A percentile compares a stretch with the other conserved stretches of the same genome.
Evolutionary conservation across 2,797 vertebrate species (phyloP).

Genomic region (Cynopterus sphinx): DNA sequence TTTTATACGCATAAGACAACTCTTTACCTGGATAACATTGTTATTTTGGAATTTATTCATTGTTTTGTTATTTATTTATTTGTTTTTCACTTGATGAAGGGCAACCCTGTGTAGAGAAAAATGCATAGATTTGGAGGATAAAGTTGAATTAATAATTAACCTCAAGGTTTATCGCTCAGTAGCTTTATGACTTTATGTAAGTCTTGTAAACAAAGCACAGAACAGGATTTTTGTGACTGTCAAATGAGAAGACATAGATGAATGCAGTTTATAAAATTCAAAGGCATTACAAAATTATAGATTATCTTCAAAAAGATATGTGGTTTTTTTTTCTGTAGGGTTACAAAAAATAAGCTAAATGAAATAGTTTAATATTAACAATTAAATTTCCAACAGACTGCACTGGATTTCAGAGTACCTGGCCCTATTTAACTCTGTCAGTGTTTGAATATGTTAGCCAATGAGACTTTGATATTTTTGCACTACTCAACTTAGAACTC

Average conservation of each 20-base stretch:
- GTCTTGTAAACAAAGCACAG: neutral
- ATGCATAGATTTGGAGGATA: rapidly evolving
- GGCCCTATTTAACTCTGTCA: neutral
- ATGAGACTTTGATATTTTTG: neutral
- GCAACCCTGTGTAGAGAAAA: neutral
- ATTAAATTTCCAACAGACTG: neutral
- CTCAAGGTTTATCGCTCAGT: neutral
- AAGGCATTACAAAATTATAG: neutral
- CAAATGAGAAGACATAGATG: neutral
- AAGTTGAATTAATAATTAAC: neutral
- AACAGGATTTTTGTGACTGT: neutral
- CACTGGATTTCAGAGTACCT: neutral
- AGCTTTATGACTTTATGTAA: neutral
- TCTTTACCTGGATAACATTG: neutral
- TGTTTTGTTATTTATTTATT: neutral
- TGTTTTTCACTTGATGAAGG: neutral
- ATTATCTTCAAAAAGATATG: neutral
- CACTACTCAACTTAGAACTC: neutral
- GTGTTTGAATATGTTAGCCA: neutral
- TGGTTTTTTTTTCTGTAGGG: neutral
- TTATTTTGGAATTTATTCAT: neutral
- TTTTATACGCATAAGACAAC: neutral
- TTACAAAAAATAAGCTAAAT: neutral
- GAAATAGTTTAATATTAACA: neutral
- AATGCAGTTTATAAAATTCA: neutral